A percentile compares a stretch with the other conserved stretches of the same genome.
phyloP scores from a whole-genome alignment of 2,797 vertebrate genomes.

The Allobates femoralis region DNA sequence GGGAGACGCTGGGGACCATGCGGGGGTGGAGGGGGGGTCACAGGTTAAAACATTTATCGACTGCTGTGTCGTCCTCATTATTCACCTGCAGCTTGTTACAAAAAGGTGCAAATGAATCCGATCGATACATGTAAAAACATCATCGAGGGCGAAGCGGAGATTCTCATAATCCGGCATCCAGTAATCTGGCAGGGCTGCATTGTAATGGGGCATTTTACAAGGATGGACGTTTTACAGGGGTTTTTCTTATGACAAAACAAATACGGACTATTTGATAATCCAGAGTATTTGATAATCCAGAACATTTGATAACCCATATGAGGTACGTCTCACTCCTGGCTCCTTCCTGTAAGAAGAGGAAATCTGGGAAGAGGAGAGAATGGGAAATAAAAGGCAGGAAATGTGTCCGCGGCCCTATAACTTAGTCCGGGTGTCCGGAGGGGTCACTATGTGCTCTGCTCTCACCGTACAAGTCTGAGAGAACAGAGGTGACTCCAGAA shows the following conservation, averaged over 20 bases:
- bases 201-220: no score
- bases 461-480: background rate
- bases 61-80: conserved; percentile 56
- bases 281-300: no score
- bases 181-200: background rate
- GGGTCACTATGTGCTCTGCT: background rate
- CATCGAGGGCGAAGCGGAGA: background rate
- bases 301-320: no score
- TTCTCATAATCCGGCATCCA: background rate
- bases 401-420: background rate
- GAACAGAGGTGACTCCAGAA: background rate
- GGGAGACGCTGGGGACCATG: background rate
- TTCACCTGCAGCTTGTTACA: conserved; percentile 65
- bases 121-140: conserved; percentile 36
- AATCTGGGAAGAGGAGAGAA: background rate
- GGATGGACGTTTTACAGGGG: no score
- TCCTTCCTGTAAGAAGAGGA: background rate
- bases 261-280: no score
- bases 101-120: conserved; percentile 64
- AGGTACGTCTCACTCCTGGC: background rate
- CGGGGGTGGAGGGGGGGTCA: conserved; percentile 54
- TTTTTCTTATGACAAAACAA: no score
- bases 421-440: background rate
- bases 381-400: background rate
- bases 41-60: conserved; percentile 74